These are phyloP conservation scores for Lutra lutra DNA, from an alignment of 2,797 vertebrate genomes.

Conservation along the genomic window DNA sequence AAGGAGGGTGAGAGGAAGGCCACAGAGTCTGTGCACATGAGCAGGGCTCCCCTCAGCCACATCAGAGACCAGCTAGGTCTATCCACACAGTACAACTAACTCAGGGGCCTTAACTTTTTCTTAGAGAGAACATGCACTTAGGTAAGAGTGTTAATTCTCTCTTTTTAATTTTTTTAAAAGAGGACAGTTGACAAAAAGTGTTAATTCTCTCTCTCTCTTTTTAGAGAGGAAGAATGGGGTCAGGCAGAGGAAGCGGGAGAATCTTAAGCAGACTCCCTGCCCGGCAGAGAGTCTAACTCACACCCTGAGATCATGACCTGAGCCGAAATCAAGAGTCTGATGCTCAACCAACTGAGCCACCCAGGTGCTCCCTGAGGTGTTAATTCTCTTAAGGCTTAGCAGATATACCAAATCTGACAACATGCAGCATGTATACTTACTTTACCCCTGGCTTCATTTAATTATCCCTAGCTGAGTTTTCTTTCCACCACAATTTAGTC, in stretches of 20 bases:
- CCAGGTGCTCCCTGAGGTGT: background rate
- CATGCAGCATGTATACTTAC: background rate
- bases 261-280: too few relatives aligned
- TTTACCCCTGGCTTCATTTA: background rate
- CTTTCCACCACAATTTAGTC: background rate
- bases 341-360: background rate
- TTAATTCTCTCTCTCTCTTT: background rate
- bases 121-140: background rate
- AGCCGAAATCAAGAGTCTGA: background rate
- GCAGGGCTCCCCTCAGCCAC: background rate
- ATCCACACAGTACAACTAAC: background rate
- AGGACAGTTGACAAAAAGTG: background rate
- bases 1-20: background rate
- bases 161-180: background rate
- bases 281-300: too few relatives aligned
- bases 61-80: background rate
- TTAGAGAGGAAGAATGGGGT: too few relatives aligned
- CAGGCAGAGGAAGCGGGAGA: too few relatives aligned
- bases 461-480: conserved; percentile 1
- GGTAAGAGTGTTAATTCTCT: background rate
- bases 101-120: background rate
- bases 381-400: background rate
- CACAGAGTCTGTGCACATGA: background rate
- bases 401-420: background rate
- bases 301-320: too few relatives aligned